Percentiles rank a stretch among this genome's conserved stretches.
Evolutionary conservation across 1,140 invertebrate genomes (phyloP).

Genomic region (Drosophila sp.): DNA sequence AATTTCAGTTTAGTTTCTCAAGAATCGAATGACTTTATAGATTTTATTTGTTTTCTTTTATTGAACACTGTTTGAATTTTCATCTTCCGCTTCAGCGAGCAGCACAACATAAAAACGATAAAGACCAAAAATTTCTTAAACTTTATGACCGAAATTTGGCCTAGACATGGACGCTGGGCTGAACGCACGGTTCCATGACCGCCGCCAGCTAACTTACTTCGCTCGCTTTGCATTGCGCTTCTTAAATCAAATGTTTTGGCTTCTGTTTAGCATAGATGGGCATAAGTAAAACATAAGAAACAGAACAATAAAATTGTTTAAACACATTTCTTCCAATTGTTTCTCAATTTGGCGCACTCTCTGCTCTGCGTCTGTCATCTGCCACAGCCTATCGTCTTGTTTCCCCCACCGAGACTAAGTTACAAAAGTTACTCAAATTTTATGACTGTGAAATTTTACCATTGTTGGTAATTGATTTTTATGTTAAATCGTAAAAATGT

Average conservation of each 20-base stretch:
- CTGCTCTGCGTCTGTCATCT: not conserved
- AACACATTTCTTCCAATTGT: slow-evolving; percentile 63
- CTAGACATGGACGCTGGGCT: not conserved
- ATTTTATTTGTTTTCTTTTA: slow-evolving; percentile 51
- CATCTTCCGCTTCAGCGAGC: slow-evolving; percentile 2
- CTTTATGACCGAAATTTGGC: slow-evolving; percentile 4
- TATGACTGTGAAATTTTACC: slow-evolving; percentile 76
- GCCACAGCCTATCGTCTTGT: not conserved
- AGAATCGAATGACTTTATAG: slow-evolving; percentile 3
- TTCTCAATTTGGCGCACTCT: slow-evolving; percentile 60
- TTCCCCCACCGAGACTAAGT: slow-evolving; percentile 19
- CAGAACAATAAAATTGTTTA: slow-evolving; percentile 68
- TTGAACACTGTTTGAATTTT: slow-evolving; percentile 21
- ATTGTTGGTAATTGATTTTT: slow-evolving; percentile 81
- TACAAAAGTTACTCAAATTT: slow-evolving; percentile 65
- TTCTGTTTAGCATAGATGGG: slow-evolving; percentile 24
- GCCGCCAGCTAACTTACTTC: slow-evolving; percentile 18
- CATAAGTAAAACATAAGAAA: slow-evolving; percentile 53
- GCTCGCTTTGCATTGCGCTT: not conserved
- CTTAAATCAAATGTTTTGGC: slow-evolving; percentile 27
- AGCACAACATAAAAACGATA: slow-evolving; percentile 5
- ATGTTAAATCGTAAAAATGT: slow-evolving; percentile 78
- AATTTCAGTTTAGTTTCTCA: not conserved
- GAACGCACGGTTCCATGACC: slow-evolving; percentile 24
- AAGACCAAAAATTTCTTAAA: slow-evolving; percentile 9